Evolutionary conservation across 2,888 invertebrate species (phyloP), one percentile per base, ranked within the genome.

Genomic region (Prosapia bicincta): DNA sequence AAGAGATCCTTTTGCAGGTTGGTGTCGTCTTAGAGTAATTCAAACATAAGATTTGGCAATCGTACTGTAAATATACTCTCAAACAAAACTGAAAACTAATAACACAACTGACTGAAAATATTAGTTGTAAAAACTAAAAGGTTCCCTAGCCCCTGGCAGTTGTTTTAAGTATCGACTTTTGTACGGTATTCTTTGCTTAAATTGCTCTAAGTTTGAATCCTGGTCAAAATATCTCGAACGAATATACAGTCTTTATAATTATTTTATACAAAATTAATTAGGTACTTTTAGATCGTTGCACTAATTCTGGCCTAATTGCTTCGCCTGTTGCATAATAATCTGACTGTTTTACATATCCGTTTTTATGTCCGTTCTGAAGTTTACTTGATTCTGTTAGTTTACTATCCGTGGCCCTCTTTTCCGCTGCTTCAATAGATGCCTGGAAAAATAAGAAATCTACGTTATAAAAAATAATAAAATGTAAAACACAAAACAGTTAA

Each of bases 331-430:
- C 79, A 74, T 80, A 80, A 70, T 80, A 80, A 26, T 80, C 80
- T 3, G 80, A 72, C 32, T 80, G 80, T 75, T 80, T 80, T 76
- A 78, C 79, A 72, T 79, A 80, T 24, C 80, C 80, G 70, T 80
- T 80, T 23, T 71, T 71, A 38, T 75, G 71, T 66, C 70, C 76
- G 66, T 68, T 78, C 66, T 79, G 78, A 54, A 54, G 54, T 54
- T 54, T 54, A 54, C 20, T 54, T 54, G 54, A n/a, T 54, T 54
- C 66, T 20, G 67, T 26, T 38, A 70, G 69, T 38, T 54, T 20
- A 10, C 66, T 71, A 68, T 72, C 66, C 23, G 67, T 68, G 23
- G 71, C 24, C 7, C 70, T 26, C 26, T 71, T 75, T 24, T 69
- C 43, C 10, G 71, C 69, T 20, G 72, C 71, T 38, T 74, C 70